Evolutionary conservation across 2,888 invertebrate species (phyloP).

Genomic region (Sesamia inferens): DNA sequence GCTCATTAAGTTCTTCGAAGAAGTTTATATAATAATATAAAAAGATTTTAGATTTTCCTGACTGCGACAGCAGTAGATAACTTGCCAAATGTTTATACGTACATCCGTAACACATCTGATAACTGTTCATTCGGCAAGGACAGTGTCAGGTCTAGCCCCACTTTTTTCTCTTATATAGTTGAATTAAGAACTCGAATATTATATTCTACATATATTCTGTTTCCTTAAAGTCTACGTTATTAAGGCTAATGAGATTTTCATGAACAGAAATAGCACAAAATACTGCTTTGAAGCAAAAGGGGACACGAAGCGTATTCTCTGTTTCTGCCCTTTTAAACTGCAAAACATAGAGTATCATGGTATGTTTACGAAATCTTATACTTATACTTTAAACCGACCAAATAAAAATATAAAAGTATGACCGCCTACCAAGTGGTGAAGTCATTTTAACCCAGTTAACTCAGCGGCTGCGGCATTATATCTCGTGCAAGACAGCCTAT

Average conservation of each 20-base stretch:
- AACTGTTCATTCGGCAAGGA: neutral
- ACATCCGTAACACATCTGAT: neutral
- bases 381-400: neutral
- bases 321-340: neutral
- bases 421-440: neutral
- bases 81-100: neutral
- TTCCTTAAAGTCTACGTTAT: neutral
- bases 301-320: neutral
- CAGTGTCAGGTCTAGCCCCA: neutral
- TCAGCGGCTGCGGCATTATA: too few species aligned
- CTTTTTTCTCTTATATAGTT: neutral
- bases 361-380: neutral
- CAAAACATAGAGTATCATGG: neutral
- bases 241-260: neutral
- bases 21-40: constrained; percentile 5
- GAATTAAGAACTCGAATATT: neutral
- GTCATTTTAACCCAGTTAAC: neutral
- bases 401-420: neutral
- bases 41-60: constrained; percentile 3
- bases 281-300: neutral
- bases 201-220: neutral
- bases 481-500: neutral
- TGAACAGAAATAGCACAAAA: constrained; percentile 1
- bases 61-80: neutral
- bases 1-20: neutral